Evolutionary conservation across 2,888 invertebrate species (phyloP).

Genomic region (Pristionchus mayeri): DNA sequence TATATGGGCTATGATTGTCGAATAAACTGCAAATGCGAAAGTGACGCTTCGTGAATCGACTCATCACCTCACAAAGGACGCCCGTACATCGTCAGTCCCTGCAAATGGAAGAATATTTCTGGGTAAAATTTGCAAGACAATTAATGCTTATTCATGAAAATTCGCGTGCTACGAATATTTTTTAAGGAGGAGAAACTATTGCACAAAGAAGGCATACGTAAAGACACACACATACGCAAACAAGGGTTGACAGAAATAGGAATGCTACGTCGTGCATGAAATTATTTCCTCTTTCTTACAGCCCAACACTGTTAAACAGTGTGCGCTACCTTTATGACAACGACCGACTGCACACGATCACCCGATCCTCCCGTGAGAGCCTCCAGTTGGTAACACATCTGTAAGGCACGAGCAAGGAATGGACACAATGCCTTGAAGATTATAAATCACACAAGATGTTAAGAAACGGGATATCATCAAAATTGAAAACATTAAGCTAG

Average conservation of each 20-base stretch:
- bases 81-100: slow-evolving; percentile 40
- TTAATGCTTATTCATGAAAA: not conserved
- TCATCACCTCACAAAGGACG: not conserved
- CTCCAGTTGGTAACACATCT: slow-evolving; percentile 36
- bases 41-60: no score
- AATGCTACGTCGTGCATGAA: not conserved
- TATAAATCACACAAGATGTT: no score
- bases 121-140: no score
- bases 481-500: no score
- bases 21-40: not conserved
- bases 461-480: not conserved
- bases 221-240: not conserved
- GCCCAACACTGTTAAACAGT: no score
- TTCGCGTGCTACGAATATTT: not conserved
- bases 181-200: not conserved
- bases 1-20: not conserved
- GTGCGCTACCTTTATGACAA: slow-evolving; percentile 12
- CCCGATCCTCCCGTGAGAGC: not conserved
- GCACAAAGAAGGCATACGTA: not conserved
- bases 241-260: not conserved
- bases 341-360: not conserved
- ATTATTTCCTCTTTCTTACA: no score
- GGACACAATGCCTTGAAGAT: no score
- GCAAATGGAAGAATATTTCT: no score
- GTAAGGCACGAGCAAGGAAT: not conserved